These are phyloP conservation scores for Pipistrellus kuhlii DNA, from an alignment of 2,797 vertebrate species.

Conservation along the genomic window DNA sequence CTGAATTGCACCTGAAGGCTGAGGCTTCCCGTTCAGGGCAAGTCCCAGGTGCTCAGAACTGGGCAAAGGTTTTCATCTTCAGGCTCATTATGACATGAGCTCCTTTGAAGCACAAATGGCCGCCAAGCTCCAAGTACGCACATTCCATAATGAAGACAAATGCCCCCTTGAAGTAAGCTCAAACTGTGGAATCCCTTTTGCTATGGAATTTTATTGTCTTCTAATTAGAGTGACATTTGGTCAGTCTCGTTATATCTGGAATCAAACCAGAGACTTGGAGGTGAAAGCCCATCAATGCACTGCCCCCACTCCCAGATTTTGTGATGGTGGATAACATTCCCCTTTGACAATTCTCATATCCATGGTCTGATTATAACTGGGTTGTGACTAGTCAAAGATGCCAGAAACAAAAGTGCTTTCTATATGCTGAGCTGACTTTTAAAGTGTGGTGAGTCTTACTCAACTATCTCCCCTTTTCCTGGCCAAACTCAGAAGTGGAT, in stretches of 20 bases:
- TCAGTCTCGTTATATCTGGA: constrained; percentile 78
- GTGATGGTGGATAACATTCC: not conserved
- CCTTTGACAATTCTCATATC: not conserved
- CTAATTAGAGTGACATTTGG: constrained; percentile 87
- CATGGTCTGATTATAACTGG: not conserved
- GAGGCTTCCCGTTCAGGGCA: not conserved
- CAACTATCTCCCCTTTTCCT: not conserved
- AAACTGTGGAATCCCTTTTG: constrained; percentile 84
- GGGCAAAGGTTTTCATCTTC: constrained; percentile 73
- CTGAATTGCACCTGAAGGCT: not conserved
- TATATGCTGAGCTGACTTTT: not conserved
- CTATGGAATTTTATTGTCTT: constrained; percentile 79
- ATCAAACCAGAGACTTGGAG: constrained; percentile 75
- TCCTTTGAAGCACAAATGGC: constrained; percentile 80
- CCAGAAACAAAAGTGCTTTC: not conserved
- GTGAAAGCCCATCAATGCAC: not conserved
- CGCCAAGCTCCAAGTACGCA: constrained; percentile 75
- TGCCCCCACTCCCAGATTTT: not conserved
- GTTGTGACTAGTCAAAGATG: not conserved
- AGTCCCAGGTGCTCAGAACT: not conserved
- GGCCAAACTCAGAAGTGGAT: not conserved
- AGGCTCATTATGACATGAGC: constrained; percentile 76
- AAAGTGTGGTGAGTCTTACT: not conserved
- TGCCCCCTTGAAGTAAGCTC: constrained; percentile 83
- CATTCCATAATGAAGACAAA: constrained; percentile 86